Evolutionary conservation across 2,888 invertebrate species (phyloP).

Genomic region (Drosophila percnosoma): DNA sequence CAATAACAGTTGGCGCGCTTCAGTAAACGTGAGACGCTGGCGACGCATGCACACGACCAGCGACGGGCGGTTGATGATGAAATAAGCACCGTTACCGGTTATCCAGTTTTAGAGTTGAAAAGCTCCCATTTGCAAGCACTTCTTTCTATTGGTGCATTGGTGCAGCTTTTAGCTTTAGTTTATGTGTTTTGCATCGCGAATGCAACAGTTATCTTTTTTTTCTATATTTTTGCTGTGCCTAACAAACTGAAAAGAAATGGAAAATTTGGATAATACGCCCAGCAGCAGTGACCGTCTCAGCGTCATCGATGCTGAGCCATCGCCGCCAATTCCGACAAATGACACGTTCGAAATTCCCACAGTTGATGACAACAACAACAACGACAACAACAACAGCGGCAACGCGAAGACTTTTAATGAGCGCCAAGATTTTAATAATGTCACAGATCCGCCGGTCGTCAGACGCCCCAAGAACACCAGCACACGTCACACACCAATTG

Average conservation of each 20-base stretch:
- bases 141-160: background rate
- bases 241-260: conserved; percentile 23
- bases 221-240: background rate
- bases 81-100: conserved; percentile 38
- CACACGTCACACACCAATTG: conserved; percentile 12
- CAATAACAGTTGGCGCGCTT: conserved; percentile 28
- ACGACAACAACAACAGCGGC: background rate
- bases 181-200: conserved; percentile 13
- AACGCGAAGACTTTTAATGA: conserved; percentile 15
- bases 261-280: conserved; percentile 13
- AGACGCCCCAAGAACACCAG: conserved; percentile 39
- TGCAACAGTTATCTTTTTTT: conserved; percentile 1
- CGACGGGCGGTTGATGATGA: conserved; percentile 9
- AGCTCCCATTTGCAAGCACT: conserved; percentile 5
- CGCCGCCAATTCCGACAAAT: background rate
- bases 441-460: conserved; percentile 40
- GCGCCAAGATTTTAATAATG: conserved; percentile 14
- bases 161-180: conserved; percentile 19
- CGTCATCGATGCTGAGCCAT: conserved; percentile 20
- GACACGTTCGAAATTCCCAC: background rate
- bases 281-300: conserved; percentile 28
- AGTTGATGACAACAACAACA: conserved; percentile 32
- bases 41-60: conserved; percentile 20
- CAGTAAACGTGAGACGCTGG: conserved; percentile 60
- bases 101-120: conserved; percentile 23